Evolutionary conservation across 1,140 invertebrate genomes (phyloP), one percentile per base, ranked within the genome.

Genomic region (Scylla paramamosain): DNA sequence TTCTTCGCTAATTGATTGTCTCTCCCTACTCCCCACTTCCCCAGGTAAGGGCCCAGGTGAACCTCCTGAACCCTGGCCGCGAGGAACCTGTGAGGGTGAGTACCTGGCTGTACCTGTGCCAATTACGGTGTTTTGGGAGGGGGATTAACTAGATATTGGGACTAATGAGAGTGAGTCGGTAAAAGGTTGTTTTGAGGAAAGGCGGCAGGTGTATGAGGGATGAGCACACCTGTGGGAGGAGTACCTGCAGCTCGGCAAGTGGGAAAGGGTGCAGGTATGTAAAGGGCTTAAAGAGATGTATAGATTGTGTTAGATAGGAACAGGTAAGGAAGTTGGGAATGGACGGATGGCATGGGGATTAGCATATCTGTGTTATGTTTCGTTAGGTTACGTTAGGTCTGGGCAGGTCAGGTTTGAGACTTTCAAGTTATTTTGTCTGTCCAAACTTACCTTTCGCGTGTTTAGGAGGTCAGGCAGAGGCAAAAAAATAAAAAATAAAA

Each of bases 51-150:
- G 12, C 52, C 10, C 39, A 39, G 52, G 20, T 20, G 52, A 59
- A 59, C 52, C 67, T 2, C 8, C 6, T 77, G 67, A 77, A 77
- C 67, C 67, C 20, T 77, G 25, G 67, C 67, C 25, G 67, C 67
- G 67, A 77, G 67, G 67, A 20, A 77, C 20, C 12, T 12, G 20
- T 8, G 67, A 77, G 67, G 59, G 67, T 77, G 67, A 77, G 67
- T 77, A 77, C 67, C 67, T 77, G 67, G 67, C 20, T 20, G 16
- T n/a, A 77, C 67, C 67, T 77, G 67, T 25, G 67, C 67, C 67
- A 77, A 77, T 77, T 77, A 77, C 67, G 67, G 67, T 77, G 67
- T 77, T 77, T 77, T 77, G 67, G 67, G 25, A 77, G 20, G 67
- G 67, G 25, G 67, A 77, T 77, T 77, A 77, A 77, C 67, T n/a